Percentiles rank a stretch among this genome's conserved stretches.
Evolutionary conservation across 1,140 invertebrate genomes (phyloP).

Genomic region (Adelges cooleyi): DNA sequence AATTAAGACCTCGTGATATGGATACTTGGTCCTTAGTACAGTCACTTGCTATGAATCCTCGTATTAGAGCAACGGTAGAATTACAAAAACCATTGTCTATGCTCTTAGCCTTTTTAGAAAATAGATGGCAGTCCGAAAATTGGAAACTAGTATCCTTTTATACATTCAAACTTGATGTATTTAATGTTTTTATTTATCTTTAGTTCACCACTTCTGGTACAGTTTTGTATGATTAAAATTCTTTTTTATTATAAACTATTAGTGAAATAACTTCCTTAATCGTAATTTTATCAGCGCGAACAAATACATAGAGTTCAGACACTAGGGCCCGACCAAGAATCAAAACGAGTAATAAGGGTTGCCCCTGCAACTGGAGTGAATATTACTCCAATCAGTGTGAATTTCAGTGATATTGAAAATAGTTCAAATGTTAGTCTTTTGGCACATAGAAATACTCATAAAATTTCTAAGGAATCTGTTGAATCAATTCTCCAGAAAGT

Average conservation of each 20-base stretch:
- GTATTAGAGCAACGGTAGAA: conserved; percentile 57
- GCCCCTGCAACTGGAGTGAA: conserved; percentile 13
- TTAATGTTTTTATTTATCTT: background rate
- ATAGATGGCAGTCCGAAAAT: conserved; percentile 56
- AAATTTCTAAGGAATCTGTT: conserved; percentile 23
- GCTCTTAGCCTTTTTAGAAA: conserved; percentile 62
- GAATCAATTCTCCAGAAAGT: conserved; percentile 23
- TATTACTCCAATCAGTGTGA: conserved; percentile 23
- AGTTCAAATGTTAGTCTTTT: conserved; percentile 22
- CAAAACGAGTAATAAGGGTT: conserved; percentile 8
- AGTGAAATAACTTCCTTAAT: background rate
- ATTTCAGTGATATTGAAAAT: conserved; percentile 23
- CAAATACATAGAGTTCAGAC: conserved; percentile 20
- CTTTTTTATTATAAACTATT: no score
- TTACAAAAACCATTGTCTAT: conserved; percentile 61
- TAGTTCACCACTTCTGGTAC: no score
- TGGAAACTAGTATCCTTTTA: conserved; percentile 46
- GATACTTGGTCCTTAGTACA: conserved; percentile 74
- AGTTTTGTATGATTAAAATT: background rate
- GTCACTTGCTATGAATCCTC: conserved; percentile 78
- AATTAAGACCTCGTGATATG: conserved; percentile 64
- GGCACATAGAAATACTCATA: conserved; percentile 23
- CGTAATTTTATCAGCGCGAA: conserved; percentile 1
- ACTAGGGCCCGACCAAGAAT: conserved; percentile 8
- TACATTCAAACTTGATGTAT: background rate